Evolutionary conservation across 2,797 vertebrate genomes (phyloP).

Genomic region (Danio jaintianensis): DNA sequence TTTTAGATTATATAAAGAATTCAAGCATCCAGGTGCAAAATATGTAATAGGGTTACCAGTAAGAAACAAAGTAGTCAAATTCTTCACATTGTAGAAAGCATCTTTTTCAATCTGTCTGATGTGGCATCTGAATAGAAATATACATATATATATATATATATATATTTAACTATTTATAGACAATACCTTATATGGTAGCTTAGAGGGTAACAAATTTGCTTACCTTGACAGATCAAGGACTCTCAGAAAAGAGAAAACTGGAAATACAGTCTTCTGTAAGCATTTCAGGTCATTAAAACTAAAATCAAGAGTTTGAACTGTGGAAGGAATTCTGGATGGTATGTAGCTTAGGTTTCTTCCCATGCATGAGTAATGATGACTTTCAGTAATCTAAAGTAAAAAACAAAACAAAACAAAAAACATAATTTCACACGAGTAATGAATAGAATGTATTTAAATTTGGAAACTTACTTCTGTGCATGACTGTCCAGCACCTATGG

Average conservation of each 20-base stretch:
- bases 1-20: conserved; percentile 67
- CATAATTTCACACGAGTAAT: not conserved
- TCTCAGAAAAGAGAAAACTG: not conserved
- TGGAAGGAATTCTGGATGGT: not conserved
- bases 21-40: conserved; percentile 68
- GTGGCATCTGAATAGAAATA: conserved; percentile 49
- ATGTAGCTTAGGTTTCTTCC: conserved; percentile 15
- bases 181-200: not conserved
- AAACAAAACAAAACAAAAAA: no score
- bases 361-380: conserved; percentile 8
- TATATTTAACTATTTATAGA: not conserved
- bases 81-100: conserved; percentile 73
- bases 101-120: conserved; percentile 75
- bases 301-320: conserved; percentile 14
- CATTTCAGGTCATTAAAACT: conserved; percentile 17
- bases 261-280: not conserved
- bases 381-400: conserved; percentile 1
- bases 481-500: not conserved
- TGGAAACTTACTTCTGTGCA: not conserved
- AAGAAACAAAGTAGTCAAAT: conserved; percentile 78
- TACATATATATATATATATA: no score
- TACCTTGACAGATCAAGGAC: not conserved
- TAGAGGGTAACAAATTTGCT: not conserved
- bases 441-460: not conserved
- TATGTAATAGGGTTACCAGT: conserved; percentile 78